These are phyloP conservation scores for Cryptoblepharus egeriae DNA, from an alignment of 2,797 vertebrate species.

Conservation along the genomic window DNA sequence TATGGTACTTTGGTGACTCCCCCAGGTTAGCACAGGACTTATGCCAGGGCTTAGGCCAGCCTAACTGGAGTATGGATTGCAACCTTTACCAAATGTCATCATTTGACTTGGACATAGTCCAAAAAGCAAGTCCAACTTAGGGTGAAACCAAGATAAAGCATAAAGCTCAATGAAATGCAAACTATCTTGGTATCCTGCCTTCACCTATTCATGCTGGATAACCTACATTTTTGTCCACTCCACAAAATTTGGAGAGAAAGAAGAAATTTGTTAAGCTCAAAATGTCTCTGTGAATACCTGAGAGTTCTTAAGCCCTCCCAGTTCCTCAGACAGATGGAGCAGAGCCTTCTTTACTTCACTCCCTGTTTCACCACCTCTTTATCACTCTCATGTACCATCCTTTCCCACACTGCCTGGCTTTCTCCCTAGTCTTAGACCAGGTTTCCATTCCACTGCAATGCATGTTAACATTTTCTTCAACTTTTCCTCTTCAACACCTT, in stretches of 20 bases:
- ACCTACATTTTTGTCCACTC: background rate
- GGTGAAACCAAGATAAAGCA: background rate
- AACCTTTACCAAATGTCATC: too few relatives aligned
- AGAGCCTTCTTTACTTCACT: background rate
- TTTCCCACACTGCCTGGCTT: too few relatives aligned
- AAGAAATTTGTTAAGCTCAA: background rate
- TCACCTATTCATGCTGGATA: background rate
- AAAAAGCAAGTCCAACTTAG: background rate
- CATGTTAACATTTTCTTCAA: background rate
- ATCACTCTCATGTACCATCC: background rate
- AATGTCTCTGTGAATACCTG: background rate
- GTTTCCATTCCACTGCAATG: background rate
- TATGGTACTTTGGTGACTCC: too few relatives aligned
- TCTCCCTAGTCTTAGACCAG: background rate
- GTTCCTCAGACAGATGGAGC: background rate
- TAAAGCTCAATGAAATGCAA: background rate
- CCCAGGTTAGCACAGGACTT: too few relatives aligned
- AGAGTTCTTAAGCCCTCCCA: background rate
- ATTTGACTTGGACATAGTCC: background rate
- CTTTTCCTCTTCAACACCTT: background rate
- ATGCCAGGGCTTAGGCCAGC: too few relatives aligned
- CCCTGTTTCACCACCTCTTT: background rate
- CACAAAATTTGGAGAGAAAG: background rate
- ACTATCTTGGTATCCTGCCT: background rate
- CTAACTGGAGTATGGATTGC: too few relatives aligned